These are phyloP conservation scores for Drosophila setifemur DNA, from an alignment of 1,140 invertebrate species.

Conservation along the genomic window DNA sequence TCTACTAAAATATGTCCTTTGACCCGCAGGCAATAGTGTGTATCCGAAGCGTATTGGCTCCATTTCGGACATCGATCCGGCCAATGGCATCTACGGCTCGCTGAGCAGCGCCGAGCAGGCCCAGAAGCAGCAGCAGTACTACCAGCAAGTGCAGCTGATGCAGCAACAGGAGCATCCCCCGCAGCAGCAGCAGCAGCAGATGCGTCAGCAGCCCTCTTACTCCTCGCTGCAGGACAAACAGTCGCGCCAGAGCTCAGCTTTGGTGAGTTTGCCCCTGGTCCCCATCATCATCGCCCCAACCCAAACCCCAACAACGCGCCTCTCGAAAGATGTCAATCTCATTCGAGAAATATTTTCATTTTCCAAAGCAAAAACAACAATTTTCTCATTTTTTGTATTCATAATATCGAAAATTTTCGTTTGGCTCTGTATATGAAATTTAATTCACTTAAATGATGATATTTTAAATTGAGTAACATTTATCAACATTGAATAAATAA, in stretches of 20 bases:
- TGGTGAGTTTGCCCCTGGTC: conserved; percentile 42
- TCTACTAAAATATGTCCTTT: not conserved
- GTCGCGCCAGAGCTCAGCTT: conserved; percentile 43
- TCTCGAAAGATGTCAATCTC: too few relatives aligned
- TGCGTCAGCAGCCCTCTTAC: conserved; percentile 57
- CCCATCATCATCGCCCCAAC: too few relatives aligned
- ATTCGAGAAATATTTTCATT: too few relatives aligned
- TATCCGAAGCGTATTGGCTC: conserved; percentile 91
- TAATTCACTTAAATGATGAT: too few relatives aligned
- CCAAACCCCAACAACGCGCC: too few relatives aligned
- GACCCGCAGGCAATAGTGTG: conserved; percentile 63
- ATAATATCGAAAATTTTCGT: too few relatives aligned
- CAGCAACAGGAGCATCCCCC: conserved; percentile 68
- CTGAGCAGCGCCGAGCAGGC: conserved; percentile 83
- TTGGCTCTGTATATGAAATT: too few relatives aligned
- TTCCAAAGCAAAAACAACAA: too few relatives aligned
- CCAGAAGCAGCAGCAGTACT: conserved; percentile 73
- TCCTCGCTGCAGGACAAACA: conserved; percentile 55
- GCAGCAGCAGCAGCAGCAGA: conserved; percentile 61
- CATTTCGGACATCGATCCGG: conserved; percentile 97
- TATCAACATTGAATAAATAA: too few relatives aligned
- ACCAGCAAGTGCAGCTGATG: conserved; percentile 66
- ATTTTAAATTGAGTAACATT: too few relatives aligned
- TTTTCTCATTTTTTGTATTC: too few relatives aligned
- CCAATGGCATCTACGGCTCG: conserved; percentile 95